Percentiles rank a stretch among this genome's conserved stretches.
phyloP scores from a whole-genome alignment of 2,888 invertebrate species.

The Andrena praecox region DNA sequence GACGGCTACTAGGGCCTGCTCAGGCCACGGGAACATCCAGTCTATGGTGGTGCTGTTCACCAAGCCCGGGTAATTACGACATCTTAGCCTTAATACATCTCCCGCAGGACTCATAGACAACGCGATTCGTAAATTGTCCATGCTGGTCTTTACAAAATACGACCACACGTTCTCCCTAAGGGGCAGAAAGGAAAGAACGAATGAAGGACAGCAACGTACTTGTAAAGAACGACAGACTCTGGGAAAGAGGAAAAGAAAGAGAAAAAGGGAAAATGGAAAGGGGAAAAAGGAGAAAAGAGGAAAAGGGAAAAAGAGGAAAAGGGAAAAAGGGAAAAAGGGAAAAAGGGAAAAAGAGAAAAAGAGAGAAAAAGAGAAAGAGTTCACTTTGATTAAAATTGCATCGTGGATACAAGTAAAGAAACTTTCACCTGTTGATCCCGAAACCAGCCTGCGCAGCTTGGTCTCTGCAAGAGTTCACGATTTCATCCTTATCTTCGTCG shows the following conservation, averaged over 20 bases:
- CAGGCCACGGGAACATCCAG: slow-evolving; percentile 98
- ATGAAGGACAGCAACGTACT: not conserved
- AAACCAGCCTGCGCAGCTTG: slow-evolving; percentile 90
- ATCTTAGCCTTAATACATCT: slow-evolving; percentile 92
- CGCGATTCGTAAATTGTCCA: slow-evolving; percentile 95
- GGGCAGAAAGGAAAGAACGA: slow-evolving; percentile 30
- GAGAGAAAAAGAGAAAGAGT: too few species aligned
- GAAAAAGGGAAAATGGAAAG: too few species aligned
- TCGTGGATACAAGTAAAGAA: too few species aligned
- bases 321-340: too few species aligned
- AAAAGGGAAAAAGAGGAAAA: too few species aligned
- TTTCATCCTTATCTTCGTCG: slow-evolving; percentile 95
- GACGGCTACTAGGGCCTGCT: slow-evolving; percentile 94
- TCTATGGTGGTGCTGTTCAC: slow-evolving; percentile 97
- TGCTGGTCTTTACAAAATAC: slow-evolving; percentile 91
- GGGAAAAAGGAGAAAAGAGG: too few species aligned
- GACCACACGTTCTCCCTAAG: slow-evolving; percentile 93
- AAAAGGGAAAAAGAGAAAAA: too few species aligned
- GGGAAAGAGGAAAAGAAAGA: too few species aligned
- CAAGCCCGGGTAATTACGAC: slow-evolving; percentile 95
- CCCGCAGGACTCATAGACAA: slow-evolving; percentile 96
- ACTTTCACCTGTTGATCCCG: slow-evolving; percentile 89
- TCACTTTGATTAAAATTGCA: too few species aligned
- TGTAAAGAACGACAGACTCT: too few species aligned
- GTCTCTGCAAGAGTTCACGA: slow-evolving; percentile 90